phyloP scores from a whole-genome alignment of 35 echinoderm and acorn worm genomes.

The Amphiura filiformis region DNA sequence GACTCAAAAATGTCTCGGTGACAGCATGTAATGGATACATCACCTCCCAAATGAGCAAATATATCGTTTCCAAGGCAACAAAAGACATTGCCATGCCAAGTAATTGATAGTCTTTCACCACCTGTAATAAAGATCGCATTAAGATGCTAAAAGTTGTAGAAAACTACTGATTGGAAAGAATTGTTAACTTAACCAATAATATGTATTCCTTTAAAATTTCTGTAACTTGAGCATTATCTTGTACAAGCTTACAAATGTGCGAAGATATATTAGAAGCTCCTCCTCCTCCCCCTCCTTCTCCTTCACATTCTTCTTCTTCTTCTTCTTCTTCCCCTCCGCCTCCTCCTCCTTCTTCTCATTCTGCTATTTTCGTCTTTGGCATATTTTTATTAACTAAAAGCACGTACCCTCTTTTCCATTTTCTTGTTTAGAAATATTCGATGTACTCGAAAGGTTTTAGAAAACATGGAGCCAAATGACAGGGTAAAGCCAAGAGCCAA shows the following conservation, averaged over 20 bases:
- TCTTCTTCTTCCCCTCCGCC: no score
- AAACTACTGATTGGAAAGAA: no score
- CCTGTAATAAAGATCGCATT: background rate
- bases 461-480: slow-evolving; percentile 61
- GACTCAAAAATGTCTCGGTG: background rate
- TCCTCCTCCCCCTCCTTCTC: no score
- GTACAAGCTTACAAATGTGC: no score
- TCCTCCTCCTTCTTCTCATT: no score
- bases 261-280: no score
- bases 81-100: slow-evolving; percentile 41
- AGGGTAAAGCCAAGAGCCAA: slow-evolving; percentile 55
- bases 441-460: slow-evolving; percentile 60
- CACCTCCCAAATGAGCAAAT: slow-evolving; percentile 38
- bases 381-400: no score
- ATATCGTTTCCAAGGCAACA: slow-evolving; percentile 29
- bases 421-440: slow-evolving; percentile 63
- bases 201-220: no score
- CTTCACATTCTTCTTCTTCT: no score
- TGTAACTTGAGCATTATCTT: no score
- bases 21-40: slow-evolving; percentile 19
- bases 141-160: background rate
- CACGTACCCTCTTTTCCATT: slow-evolving; percentile 35
- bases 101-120: slow-evolving; percentile 47
- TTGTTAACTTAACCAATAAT: no score
- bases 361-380: no score